Evolutionary conservation across 1,140 invertebrate genomes (phyloP).

Genomic region (Orchesella cincta): DNA sequence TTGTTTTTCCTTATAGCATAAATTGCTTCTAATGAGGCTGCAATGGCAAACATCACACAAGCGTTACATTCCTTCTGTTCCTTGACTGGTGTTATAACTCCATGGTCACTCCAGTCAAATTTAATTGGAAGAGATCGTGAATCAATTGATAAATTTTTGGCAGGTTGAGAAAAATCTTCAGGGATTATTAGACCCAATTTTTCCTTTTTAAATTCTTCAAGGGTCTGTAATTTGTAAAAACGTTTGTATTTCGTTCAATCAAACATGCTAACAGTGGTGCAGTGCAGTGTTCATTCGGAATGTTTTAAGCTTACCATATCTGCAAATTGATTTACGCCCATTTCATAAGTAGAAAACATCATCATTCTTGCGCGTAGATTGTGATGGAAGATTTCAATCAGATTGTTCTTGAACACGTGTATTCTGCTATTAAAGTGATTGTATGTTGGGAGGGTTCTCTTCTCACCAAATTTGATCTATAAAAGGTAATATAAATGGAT

Average conservation of each 20-base stretch:
- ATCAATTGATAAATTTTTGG: no score
- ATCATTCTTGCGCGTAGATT: background rate
- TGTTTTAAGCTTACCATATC: conserved; percentile 24
- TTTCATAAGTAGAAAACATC: background rate
- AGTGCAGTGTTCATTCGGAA: background rate
- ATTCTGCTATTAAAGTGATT: background rate
- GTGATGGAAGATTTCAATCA: conserved; percentile 1
- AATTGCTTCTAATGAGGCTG: background rate
- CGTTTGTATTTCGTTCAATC: background rate
- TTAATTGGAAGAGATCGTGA: background rate
- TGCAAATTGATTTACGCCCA: background rate
- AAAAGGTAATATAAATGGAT: background rate
- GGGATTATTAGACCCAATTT: conserved; percentile 5
- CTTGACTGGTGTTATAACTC: background rate
- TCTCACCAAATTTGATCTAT: conserved; percentile 7
- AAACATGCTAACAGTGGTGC: background rate
- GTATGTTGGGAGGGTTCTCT: no score
- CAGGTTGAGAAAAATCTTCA: background rate
- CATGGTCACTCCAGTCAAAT: background rate
- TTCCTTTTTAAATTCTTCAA: conserved; percentile 8
- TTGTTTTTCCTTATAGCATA: background rate
- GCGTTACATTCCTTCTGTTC: background rate
- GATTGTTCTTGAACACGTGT: background rate
- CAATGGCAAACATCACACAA: conserved; percentile 11
- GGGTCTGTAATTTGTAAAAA: background rate